Evolutionary conservation across 2,113 vertebrate genomes (phyloP), one percentile per base, ranked within the genome.

Genomic region (Scolopax mira): DNA sequence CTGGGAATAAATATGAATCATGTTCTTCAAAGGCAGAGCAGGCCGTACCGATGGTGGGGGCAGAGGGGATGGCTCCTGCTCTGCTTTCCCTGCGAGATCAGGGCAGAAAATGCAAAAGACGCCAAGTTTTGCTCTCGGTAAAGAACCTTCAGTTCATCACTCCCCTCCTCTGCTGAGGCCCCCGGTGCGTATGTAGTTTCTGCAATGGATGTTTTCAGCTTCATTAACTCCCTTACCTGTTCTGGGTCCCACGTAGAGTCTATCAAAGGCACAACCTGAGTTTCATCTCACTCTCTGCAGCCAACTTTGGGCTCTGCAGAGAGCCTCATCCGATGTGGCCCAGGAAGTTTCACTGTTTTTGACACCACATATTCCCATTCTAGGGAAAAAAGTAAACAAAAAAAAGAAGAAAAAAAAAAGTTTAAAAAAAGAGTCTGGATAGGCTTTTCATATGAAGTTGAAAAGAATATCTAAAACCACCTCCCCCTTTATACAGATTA

Each of bases 251-350:
- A 35, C 0, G 1, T 9, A 6, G 77, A 83, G 6, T 7, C 35
- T 42, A 8, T 27, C 21, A 0, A 0, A 3, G 42, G 52, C 41
- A 65, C 19, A 37, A 18, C 58, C 46, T 11, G 27, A 62, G 58
- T 73, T 25, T 25, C 54, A 30, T 19, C 48, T 33, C 37, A 5
- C 1, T 7, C 42, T 72, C 66, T 33, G 23, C 74, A 60, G 58
- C 60, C 79, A 88, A 0, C 42, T 65, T 7, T 8, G 33, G 41
- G 70, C 35, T 23, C 64, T 46, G 48, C 44, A 69, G 48, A 60
- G 33, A 41, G 80, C 31, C 33, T 64, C 33, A 65, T 27, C 41
- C 57, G n/a, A 2, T 0, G 0, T 4, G 3, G 11, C 18, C 39
- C 18, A 49, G 27, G 35, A 73, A 31, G 15, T 65, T 46, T 42